phyloP scores from a whole-genome alignment of 2,888 invertebrate species.

The Coleophora flavipennella region DNA sequence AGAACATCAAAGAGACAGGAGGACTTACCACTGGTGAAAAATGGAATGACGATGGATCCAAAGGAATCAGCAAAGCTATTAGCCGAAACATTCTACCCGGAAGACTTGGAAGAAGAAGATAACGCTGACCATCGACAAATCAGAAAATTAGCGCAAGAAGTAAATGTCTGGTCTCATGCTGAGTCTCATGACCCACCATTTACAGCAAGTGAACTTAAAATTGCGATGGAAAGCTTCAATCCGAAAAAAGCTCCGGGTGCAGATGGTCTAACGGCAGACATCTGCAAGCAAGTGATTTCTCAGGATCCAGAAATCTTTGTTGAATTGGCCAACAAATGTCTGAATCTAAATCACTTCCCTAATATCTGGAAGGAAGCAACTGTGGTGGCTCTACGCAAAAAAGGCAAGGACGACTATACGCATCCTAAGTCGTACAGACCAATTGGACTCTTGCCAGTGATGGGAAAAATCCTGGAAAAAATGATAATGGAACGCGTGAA shows the following conservation, averaged over 20 bases:
- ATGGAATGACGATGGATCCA: background rate
- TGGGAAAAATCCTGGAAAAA: conserved; percentile 11
- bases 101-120: background rate
- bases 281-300: conserved; percentile 12
- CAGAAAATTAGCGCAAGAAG: background rate
- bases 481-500: conserved; percentile 6
- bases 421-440: conserved; percentile 7
- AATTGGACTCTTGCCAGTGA: conserved; percentile 10
- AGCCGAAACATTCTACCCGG: background rate
- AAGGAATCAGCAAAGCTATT: background rate
- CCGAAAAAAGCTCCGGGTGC: conserved; percentile 16
- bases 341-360: conserved; percentile 4
- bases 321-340: conserved; percentile 3
- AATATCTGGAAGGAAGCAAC: conserved; percentile 7
- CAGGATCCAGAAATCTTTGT: conserved; percentile 1
- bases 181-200: conserved; percentile 9
- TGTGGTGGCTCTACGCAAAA: conserved; percentile 3
- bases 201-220: conserved; percentile 5
- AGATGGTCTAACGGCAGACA: conserved; percentile 16
- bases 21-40: background rate
- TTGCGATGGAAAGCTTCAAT: conserved; percentile 1
- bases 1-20: background rate
- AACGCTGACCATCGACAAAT: background rate
- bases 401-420: conserved; percentile 2
- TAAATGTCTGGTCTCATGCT: background rate